Base-by-base conservation (phyloP, 2,797 vertebrate genomes). In the Rhinella marina region DNA sequence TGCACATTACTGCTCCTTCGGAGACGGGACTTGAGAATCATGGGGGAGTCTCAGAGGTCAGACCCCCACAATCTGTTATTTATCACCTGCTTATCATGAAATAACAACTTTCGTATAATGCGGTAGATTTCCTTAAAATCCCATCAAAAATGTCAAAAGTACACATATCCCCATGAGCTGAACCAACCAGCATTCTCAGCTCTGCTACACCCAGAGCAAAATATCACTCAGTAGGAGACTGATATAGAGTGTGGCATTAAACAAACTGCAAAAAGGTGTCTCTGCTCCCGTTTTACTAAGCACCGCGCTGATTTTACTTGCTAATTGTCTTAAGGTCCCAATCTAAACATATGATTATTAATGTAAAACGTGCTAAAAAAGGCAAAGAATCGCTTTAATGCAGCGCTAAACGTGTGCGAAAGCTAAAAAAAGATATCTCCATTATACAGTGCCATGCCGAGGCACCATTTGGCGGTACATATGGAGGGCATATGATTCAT, bases 311-410 rank as follows among this genome's bases (percentile, higher is more conserved):
- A 76, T 76, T 76, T 41, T n/a, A 17, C 5, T n/a, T 21, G 7
- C 48, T 52, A 5, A 76, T 48, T n/a, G 23, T 23, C 41, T 75
- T 75, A 23, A 12, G 12, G 48, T 52, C 73, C 73, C 41, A 64
- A 27, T 12, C 62, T 66, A 29, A 56, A 27, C 23, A 56, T 21
- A n/a, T 27, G 50, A 1, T n/a, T 82, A 32, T 82, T 82, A 82
- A 82, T 29, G 19, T 32, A 76, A 41, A 87, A 76, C 29, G 54
- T 80, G 82, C 54, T 57, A 62, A 88, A 81, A 27, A 54, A 41
- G 61, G 75, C 10, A 80, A 61, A 84, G 23, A 23, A 78, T 50
- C 12, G 56, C 14, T 66, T 72, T 27, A 41, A 81, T 75, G 75
- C 72, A 86, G 79, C 19, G 59, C n/a, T 59, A 70, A 50, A 68